A percentile compares a stretch with the other conserved stretches of the same genome.
Evolutionary conservation across 2,888 invertebrate species (phyloP).

Genomic region (Campoplex capitator): DNA sequence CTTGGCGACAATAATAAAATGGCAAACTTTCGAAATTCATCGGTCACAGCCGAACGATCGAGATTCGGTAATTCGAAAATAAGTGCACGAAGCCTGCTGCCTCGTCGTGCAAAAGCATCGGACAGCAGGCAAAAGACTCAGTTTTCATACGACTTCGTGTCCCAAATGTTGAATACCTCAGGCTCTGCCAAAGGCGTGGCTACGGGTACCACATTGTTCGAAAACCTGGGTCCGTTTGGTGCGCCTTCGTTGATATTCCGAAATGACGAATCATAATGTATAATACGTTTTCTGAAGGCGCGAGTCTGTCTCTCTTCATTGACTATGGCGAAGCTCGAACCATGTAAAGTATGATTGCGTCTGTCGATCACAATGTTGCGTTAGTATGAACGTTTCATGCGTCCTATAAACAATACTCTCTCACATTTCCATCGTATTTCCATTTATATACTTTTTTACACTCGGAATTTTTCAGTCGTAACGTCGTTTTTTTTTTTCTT

Average conservation of each 20-base stretch:
- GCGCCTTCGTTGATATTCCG: constrained; percentile 82
- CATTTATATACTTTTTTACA: constrained; percentile 1
- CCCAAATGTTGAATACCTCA: constrained; percentile 83
- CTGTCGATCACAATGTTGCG: not conserved
- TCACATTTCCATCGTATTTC: constrained; percentile 10
- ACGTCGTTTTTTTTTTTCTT: not conserved
- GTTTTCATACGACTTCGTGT: constrained; percentile 74
- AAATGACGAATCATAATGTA: constrained; percentile 84
- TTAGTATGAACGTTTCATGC: not conserved
- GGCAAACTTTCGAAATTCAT: constrained; percentile 9
- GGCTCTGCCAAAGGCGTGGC: constrained; percentile 64
- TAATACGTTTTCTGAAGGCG: constrained; percentile 77
- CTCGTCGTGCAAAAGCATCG: constrained; percentile 51
- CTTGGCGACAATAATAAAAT: not conserved
- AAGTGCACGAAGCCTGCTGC: not conserved
- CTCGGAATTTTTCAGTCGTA: constrained; percentile 23
- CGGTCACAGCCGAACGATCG: not conserved
- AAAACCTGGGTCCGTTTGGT: constrained; percentile 78
- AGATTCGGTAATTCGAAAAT: constrained; percentile 9
- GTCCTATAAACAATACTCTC: constrained; percentile 66
- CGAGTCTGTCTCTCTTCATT: constrained; percentile 43
- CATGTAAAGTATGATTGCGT: constrained; percentile 23
- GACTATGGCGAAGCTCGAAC: constrained; percentile 53
- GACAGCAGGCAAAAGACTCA: constrained; percentile 18
- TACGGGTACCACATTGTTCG: constrained; percentile 53